phyloP scores from a whole-genome alignment of 1,140 invertebrate genomes.

The Frieseomelitta varia region DNA sequence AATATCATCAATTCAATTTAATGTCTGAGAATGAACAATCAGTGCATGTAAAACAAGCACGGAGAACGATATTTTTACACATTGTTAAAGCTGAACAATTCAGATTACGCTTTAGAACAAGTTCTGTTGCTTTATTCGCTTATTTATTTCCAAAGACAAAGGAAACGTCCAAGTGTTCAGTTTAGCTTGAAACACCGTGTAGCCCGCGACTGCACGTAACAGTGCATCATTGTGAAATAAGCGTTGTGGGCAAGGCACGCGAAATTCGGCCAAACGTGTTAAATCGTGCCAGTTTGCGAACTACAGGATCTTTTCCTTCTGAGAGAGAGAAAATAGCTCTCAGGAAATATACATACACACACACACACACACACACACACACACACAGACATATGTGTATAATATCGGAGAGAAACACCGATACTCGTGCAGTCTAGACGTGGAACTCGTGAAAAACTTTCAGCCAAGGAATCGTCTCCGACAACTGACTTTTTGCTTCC shows the following conservation, averaged over 20 bases:
- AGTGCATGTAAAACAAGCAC: no score
- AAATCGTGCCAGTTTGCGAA: background rate
- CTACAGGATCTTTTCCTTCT: background rate
- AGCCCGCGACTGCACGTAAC: no score
- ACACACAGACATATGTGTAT: background rate
- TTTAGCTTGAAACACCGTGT: no score
- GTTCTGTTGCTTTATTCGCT: no score
- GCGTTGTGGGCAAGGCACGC: background rate
- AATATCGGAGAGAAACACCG: background rate
- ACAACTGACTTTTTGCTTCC: background rate
- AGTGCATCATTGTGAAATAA: background rate
- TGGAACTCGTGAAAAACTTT: background rate
- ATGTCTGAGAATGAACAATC: no score
- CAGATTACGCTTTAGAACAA: no score
- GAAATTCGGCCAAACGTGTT: background rate
- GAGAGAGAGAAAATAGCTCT: background rate
- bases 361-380: no score
- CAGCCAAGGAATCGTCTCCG: background rate
- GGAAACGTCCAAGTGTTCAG: no score
- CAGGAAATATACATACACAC: background rate
- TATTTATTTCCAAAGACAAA: no score
- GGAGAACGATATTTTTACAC: no score
- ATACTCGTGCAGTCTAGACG: background rate
- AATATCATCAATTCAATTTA: no score
- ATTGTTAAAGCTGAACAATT: no score